Conservation (phyloP, 1,140 invertebrate genomes). For the Leptinotarsa lineolata region DNA sequence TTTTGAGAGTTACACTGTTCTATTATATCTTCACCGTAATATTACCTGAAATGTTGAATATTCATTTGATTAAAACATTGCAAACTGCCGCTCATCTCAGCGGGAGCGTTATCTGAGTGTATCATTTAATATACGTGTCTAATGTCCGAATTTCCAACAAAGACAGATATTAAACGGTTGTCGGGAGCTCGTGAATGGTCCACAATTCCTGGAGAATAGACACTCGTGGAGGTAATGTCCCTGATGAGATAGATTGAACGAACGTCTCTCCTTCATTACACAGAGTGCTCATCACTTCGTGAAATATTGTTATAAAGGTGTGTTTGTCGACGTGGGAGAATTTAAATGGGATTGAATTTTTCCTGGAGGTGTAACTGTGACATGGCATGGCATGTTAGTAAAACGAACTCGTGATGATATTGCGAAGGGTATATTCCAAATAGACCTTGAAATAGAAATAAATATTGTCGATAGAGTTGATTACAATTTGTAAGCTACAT, state of each 20-base stretch:
- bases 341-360: neutral
- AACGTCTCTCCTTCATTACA: slow-evolving; percentile 3
- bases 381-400: neutral
- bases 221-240: neutral
- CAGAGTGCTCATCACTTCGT: neutral
- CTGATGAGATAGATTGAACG: neutral
- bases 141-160: slow-evolving; percentile 8
- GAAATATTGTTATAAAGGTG: slow-evolving; percentile 6
- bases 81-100: too few species aligned
- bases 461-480: too few species aligned
- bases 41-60: too few species aligned
- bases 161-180: slow-evolving; percentile 1
- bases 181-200: neutral
- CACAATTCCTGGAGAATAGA: neutral
- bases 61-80: too few species aligned
- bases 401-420: neutral
- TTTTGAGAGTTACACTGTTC: too few species aligned
- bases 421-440: too few species aligned
- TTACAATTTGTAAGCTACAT: too few species aligned
- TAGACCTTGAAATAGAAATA: too few species aligned
- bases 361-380: neutral
- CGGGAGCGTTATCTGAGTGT: neutral
- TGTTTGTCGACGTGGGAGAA: neutral
- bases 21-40: too few species aligned
- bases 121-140: neutral